These are phyloP conservation scores for Hemibagrus wyckioides DNA, from an alignment of 2,113 vertebrate species.

Conservation along the genomic window DNA sequence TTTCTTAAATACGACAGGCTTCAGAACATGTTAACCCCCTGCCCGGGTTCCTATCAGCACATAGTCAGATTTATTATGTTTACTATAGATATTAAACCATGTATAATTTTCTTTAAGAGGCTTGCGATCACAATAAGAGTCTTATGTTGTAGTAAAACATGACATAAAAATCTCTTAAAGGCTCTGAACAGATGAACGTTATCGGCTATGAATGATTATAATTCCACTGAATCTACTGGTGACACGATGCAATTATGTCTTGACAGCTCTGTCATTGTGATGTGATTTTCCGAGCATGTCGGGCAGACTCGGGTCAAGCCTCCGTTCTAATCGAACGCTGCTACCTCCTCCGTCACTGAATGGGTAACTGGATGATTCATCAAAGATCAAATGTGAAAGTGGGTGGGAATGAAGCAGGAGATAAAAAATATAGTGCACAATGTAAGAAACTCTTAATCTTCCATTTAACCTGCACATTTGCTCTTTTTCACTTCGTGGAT, in stretches of 20 bases:
- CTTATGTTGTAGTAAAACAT: not conserved
- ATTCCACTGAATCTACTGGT: conserved; percentile 1
- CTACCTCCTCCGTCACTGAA: conserved; percentile 33
- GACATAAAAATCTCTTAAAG: not conserved
- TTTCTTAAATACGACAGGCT: not conserved
- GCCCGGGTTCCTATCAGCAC: not conserved
- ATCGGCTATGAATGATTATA: not conserved
- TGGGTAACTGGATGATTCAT: conserved; percentile 38
- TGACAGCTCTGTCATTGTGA: conserved; percentile 27
- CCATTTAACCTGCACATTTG: not conserved
- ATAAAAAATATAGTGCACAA: conserved; percentile 6
- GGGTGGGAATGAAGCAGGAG: conserved; percentile 29
- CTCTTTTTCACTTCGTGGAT: not conserved
- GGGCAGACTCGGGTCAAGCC: conserved; percentile 4
- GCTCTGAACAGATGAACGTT: not conserved
- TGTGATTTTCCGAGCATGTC: conserved; percentile 36
- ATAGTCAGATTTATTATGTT: not conserved
- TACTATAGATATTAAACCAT: not conserved
- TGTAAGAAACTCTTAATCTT: not conserved
- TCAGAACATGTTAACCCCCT: not conserved
- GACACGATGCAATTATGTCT: conserved; percentile 39
- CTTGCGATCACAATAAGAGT: not conserved
- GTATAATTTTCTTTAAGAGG: not conserved
- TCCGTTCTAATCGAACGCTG: conserved; percentile 25
- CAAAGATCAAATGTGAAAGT: conserved; percentile 31